Evolutionary conservation across 2,888 invertebrate species (phyloP), one percentile per base, ranked within the genome.

Genomic region (Chromoteleia sp.): DNA sequence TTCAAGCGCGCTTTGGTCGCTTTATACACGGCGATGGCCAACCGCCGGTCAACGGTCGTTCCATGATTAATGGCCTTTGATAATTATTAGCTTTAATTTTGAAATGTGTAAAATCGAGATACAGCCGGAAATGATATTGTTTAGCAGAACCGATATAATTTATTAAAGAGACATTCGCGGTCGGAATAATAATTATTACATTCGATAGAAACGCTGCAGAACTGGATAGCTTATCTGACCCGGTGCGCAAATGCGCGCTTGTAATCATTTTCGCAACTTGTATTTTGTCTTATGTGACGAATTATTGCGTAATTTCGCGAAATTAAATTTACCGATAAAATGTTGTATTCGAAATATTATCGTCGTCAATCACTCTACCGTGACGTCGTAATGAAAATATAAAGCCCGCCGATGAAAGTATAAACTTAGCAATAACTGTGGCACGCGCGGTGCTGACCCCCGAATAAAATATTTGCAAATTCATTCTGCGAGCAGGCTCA

Each of bases 401-500:
- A 36, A n/a, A 36, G n/a, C 5, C n/a, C n/a, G 45, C 58, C 12
- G 36, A 33, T 58, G 36, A 59, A 71, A 59, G 14, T 29, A 71
- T 39, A 59, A 61, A 43, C 33, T 54, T 52, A n/a, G 30, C 36
- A 63, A 63, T 63, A 77, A 71, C 41, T 74, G 61, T 59, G 70
- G 52, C 65, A 71, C 68, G 67, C 77, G 41, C 50, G 7, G 10
- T 41, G 56, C 82, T 78, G 65, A 82, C 67, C 83, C 84, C 78
- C 83, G 86, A 84, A 87, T 89, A 90, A 90, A 89, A 89, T 89
- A 90, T 90, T 89, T 87, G 86, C 86, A 88, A 88, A 90, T 91
- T 90, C 87, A 88, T 90, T 89, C 88, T 85, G 82, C 83, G 84
- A 80, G 74, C 77, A 76, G 85, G 86, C 88, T 88, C 89, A 90